These are phyloP conservation scores for Eclectus roratus DNA, from an alignment of 2,113 vertebrate species.

Conservation along the genomic window DNA sequence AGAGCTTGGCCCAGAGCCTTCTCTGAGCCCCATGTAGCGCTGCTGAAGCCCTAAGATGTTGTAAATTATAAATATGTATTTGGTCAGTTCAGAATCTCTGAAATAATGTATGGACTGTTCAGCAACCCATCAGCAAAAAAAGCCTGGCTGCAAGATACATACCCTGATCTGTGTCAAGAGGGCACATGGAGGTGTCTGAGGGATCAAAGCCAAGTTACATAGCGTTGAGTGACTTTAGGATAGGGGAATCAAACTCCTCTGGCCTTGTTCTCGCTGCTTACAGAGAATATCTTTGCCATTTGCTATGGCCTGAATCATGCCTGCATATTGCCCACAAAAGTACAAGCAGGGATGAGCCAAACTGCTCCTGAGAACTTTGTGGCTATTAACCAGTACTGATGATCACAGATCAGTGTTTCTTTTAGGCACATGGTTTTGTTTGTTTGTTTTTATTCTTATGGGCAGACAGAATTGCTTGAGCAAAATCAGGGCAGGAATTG, in stretches of 20 bases:
- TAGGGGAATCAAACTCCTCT: neutral
- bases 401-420: neutral
- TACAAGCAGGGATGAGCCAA: neutral
- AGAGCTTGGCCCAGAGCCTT: neutral
- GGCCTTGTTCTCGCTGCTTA: neutral
- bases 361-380: neutral
- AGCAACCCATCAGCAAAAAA: neutral
- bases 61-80: neutral
- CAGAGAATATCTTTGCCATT: neutral
- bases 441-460: neutral
- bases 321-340: neutral
- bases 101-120: neutral
- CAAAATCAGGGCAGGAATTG: neutral
- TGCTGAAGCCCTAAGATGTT: neutral
- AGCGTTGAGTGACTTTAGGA: neutral
- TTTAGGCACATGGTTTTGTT: neutral
- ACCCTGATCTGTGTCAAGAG: neutral
- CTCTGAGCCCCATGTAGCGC: neutral
- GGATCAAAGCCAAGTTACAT: neutral
- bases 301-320: neutral
- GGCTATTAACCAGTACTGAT: neutral
- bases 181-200: fast-evolving
- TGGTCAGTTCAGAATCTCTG: neutral
- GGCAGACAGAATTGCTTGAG: neutral
- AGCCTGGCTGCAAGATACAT: neutral